Conservation (phyloP, 2,888 invertebrate species). For the Chydorus sphaericus region DNA sequence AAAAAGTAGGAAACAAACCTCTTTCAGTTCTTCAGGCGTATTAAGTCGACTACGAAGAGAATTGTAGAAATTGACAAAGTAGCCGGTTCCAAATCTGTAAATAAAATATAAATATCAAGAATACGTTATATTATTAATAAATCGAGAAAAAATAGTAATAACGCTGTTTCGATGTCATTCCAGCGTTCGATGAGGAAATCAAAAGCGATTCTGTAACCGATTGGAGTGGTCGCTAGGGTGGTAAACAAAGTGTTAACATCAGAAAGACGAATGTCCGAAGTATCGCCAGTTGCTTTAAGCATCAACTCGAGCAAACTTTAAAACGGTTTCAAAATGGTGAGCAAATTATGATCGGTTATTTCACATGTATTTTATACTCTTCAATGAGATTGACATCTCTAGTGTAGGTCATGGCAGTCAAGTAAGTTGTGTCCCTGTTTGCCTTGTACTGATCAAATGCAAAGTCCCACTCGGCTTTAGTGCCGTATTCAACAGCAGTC, state of each 20-base stretch:
- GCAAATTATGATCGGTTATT: too few species aligned
- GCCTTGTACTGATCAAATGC: slow-evolving; percentile 61
- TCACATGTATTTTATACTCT: slow-evolving; percentile 34
- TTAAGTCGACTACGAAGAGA: background rate
- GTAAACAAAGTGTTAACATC: slow-evolving; percentile 53
- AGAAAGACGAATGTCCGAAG: background rate
- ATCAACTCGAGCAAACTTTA: slow-evolving; percentile 25
- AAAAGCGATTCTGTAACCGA: slow-evolving; percentile 66
- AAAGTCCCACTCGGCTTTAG: slow-evolving; percentile 76
- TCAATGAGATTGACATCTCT: slow-evolving; percentile 65
- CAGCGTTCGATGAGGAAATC: slow-evolving; percentile 62
- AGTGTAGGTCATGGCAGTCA: slow-evolving; percentile 60
- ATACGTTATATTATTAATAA: background rate
- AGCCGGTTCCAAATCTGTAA: background rate
- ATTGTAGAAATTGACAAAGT: background rate
- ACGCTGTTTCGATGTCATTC: slow-evolving; percentile 54
- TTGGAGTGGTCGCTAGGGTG: slow-evolving; percentile 54
- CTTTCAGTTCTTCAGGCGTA: background rate
- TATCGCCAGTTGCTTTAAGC: background rate
- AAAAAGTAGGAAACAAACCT: background rate
- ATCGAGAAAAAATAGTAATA: slow-evolving; percentile 30
- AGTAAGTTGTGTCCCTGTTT: slow-evolving; percentile 54
- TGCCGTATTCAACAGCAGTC: slow-evolving; percentile 66
- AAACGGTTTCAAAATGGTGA: too few species aligned
- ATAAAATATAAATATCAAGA: background rate